A percentile compares a stretch with the other conserved stretches of the same genome.
phyloP scores from a whole-genome alignment of 23 tunicate genomes.

The Botrylloides violaceus region DNA sequence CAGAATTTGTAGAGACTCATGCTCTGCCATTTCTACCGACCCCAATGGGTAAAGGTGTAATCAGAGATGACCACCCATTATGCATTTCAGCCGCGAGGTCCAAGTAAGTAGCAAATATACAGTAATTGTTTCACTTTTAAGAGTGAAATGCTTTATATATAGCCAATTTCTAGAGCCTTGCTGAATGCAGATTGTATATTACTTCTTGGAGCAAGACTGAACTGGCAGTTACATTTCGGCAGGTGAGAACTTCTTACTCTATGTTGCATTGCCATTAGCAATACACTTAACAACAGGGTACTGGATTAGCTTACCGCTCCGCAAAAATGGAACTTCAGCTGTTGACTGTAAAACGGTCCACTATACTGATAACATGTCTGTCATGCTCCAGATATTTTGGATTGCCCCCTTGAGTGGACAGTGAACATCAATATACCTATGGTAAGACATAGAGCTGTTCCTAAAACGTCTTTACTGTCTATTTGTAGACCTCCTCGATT shows the following conservation, averaged over 20 bases:
- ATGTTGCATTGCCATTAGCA: too few relatives aligned
- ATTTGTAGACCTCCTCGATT: constrained; percentile 66
- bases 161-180: constrained; percentile 43
- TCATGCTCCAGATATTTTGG: too few relatives aligned
- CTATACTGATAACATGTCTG: too few relatives aligned
- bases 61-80: constrained; percentile 62
- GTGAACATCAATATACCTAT: too few relatives aligned
- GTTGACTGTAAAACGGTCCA: too few relatives aligned
- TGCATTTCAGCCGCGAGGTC: constrained; percentile 92
- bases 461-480: too few relatives aligned
- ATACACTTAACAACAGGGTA: too few relatives aligned
- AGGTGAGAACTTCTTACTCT: constrained; percentile 26
- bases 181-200: constrained; percentile 61
- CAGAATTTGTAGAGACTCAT: constrained; percentile 49
- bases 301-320: too few relatives aligned
- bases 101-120: constrained; percentile 20
- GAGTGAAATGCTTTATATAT: background rate
- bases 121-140: background rate
- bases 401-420: too few relatives aligned
- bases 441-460: too few relatives aligned
- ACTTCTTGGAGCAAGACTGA: constrained; percentile 74
- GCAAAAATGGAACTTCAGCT: too few relatives aligned
- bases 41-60: constrained; percentile 94
- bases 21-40: constrained; percentile 85
- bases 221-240: constrained; percentile 96